phyloP scores from a whole-genome alignment of 2,888 invertebrate genomes.

The Volucella inflata region DNA sequence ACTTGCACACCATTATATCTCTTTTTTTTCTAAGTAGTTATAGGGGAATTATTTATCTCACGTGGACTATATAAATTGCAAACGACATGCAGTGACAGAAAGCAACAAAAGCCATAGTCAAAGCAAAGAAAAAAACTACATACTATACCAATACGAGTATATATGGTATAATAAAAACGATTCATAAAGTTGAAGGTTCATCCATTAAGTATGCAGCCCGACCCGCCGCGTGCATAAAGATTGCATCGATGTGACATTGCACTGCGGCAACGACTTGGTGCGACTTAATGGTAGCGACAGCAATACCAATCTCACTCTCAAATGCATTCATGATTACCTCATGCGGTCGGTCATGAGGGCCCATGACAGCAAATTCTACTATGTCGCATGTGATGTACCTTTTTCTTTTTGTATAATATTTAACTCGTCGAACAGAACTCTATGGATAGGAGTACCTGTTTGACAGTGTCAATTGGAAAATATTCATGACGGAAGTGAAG shows the following conservation, averaged over 20 bases:
- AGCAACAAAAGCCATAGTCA: not conserved
- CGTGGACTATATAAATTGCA: slow-evolving; percentile 47
- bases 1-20: no score
- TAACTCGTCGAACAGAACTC: slow-evolving; percentile 11
- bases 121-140: slow-evolving; percentile 1
- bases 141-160: not conserved
- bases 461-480: slow-evolving; percentile 30
- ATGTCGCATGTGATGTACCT: slow-evolving; percentile 50
- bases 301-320: slow-evolving; percentile 49
- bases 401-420: slow-evolving; percentile 18
- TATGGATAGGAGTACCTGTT: slow-evolving; percentile 5
- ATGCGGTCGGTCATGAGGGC: slow-evolving; percentile 28
- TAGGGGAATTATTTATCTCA: slow-evolving; percentile 21
- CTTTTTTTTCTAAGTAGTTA: not conserved
- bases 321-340: slow-evolving; percentile 68
- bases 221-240: slow-evolving; percentile 42
- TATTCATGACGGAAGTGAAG: slow-evolving; percentile 68
- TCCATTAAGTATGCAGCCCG: slow-evolving; percentile 53
- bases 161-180: slow-evolving; percentile 18
- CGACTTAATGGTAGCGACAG: not conserved
- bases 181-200: slow-evolving; percentile 72
- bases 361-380: slow-evolving; percentile 50
- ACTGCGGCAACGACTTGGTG: slow-evolving; percentile 16
- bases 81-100: slow-evolving; percentile 8
- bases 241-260: slow-evolving; percentile 60